Evolutionary conservation across 2,113 vertebrate species (phyloP), one percentile per base, ranked within the genome.

Genomic region (Pygoscelis adeliae): DNA sequence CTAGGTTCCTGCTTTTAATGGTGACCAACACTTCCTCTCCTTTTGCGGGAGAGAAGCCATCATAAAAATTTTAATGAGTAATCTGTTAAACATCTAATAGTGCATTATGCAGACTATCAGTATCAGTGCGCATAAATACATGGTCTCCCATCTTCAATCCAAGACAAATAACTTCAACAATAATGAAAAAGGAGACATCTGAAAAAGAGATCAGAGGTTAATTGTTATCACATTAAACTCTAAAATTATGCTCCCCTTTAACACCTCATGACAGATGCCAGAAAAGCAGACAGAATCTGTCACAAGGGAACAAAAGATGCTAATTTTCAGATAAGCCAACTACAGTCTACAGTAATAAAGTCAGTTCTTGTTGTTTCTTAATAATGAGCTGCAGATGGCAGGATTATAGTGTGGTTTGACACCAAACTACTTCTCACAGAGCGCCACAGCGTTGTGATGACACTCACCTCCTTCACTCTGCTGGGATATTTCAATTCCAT

Each of bases 361-460:
- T 97, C 96, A 91, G 87, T 95, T 85, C 95, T 97, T 87, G 86
- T 96, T 97, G 93, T 96, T 97, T 97, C 95, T 98, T 97, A 96
- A 98, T 98, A 98, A 97, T 52, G 90, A 98, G 96, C 96, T 98
- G 97, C 97, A 98, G 91, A 86, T n/a, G 42, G 56, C 78, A 95
- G 87, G 93, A 96, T 96, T 92, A 92, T 11, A 78, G 85, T 4
- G 49, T 36, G 61, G 91, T 97, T 97, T 98, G 98, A 98, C 97
- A 96, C 94, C 92, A 93, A 82, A 83, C 93, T 82, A 83, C 89
- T 66, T 65, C 83, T 77, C 76, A 92, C 5, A 11, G 89, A 83
- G 87, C 89, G 76, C 38, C 13, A 20, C 71, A 56, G 47, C 9
- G 2, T 73, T 84, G 36, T 16, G 14, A 56, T 2, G 18, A 81